Evolutionary conservation across 2,113 vertebrate species (phyloP), one percentile per base, ranked within the genome.

Genomic region (Deroptyus accipitrinus): DNA sequence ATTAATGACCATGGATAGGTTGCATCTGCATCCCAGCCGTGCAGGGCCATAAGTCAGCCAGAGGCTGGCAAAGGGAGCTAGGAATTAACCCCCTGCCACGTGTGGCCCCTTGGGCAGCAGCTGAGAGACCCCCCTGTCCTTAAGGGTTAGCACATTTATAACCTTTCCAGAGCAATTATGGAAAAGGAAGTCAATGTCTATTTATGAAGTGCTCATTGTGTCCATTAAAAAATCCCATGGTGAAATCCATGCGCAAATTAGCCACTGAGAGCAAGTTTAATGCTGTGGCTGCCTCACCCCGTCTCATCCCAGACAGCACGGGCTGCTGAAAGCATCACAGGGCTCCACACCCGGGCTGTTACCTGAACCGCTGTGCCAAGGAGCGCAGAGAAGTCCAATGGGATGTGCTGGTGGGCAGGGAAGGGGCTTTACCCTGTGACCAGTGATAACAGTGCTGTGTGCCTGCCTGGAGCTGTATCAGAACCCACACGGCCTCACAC

Each of bases 1-100:
- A 0, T 11, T 8, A 4, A 6, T 4, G 57, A 2, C 37, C 6
- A 31, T 0, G 14, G 61, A 6, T 11, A 1, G 10, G 2, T 0
- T 4, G 42, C 57, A 25, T 44, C 92, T 54, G 76, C 61, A 8
- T 3, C 68, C 75, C 17, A 25, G 48, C 74, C 11, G 42, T 2
- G 25, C 39, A 1, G 2, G 8, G 23, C 51, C 5, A 0, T 22
- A 80, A 70, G 27, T 20, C 93, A 80, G 76, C 51, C 84, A 3
- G 41, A 2, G 30, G 22, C 37, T 30, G 4, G 1, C 17, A 1
- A 46, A 79, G 72, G 11, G 78, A 67, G 74, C 13, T 24, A 6
- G 46, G 82, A 62, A n/a, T 31, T 27, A 25, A 20, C 15, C 19
- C 33, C 20, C 44, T 3, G 35, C 44, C 57, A 1, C 7, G 7